Conservation (phyloP, 2,797 vertebrate genomes). For the Pterois miles region DNA sequence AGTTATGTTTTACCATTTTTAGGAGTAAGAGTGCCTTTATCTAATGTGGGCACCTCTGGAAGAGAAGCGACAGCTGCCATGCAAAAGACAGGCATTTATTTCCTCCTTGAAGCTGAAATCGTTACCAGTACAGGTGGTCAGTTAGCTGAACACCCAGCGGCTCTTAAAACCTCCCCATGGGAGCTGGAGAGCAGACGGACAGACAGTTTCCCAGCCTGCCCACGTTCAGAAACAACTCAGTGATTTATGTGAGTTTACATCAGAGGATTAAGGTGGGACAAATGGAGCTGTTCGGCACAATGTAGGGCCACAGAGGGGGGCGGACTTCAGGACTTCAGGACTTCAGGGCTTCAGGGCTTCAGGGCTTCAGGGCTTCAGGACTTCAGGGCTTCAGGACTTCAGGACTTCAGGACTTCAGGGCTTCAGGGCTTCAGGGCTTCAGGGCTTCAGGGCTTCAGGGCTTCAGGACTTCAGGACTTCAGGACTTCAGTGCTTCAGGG, state of each 20-base stretch:
- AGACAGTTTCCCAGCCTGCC: conserved; percentile 43
- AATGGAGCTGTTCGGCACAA: conserved; percentile 76
- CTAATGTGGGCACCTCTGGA: not conserved
- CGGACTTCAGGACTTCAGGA: conserved; percentile 31
- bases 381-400: conserved; percentile 23
- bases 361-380: conserved; percentile 25
- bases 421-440: no score
- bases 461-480: conserved; percentile 35
- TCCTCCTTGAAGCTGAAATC: conserved; percentile 9
- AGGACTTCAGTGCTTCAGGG: not conserved
- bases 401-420: conserved; percentile 26
- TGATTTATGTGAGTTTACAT: conserved; percentile 78
- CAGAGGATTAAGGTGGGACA: conserved; percentile 78
- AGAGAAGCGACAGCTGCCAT: not conserved
- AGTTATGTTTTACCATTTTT: not conserved
- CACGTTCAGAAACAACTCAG: conserved; percentile 60
- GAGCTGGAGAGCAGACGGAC: conserved; percentile 26
- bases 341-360: conserved; percentile 34
- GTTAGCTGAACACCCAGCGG: conserved; percentile 32
- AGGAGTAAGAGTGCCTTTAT: not conserved
- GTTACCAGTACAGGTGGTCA: conserved; percentile 38
- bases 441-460: conserved; percentile 34
- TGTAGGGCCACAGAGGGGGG: conserved; percentile 59
- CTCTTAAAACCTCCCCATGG: conserved; percentile 27
- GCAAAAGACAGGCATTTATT: conserved; percentile 10